phyloP scores from a whole-genome alignment of 2,113 vertebrate genomes.

The Heloderma charlesbogerti region DNA sequence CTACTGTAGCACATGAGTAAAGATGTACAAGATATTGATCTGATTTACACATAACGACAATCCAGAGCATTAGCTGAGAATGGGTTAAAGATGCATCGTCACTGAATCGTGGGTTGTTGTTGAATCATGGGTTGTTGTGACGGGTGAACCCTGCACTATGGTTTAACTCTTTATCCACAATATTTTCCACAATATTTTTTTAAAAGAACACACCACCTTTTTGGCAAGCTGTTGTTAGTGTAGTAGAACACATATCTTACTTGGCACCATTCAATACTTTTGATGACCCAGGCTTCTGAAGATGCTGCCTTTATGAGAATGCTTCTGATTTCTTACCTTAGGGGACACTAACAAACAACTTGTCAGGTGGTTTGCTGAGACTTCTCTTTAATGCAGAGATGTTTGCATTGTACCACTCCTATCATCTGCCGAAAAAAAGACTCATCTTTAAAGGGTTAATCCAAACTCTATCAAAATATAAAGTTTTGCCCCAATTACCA shows the following conservation, averaged over 20 bases:
- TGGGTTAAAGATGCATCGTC: too few relatives aligned
- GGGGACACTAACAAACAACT: constrained; percentile 51
- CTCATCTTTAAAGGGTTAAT: constrained; percentile 1
- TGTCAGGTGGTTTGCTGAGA: constrained; percentile 42
- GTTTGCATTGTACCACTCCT: constrained; percentile 49
- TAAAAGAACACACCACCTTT: constrained; percentile 20
- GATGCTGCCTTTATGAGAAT: constrained; percentile 59
- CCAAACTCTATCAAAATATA: background rate
- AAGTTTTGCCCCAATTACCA: background rate
- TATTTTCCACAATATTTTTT: constrained; percentile 54
- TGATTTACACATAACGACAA: too few relatives aligned
- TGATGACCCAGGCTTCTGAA: constrained; percentile 51
- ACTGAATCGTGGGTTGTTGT: too few relatives aligned
- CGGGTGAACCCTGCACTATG: too few relatives aligned
- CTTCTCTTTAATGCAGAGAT: constrained; percentile 40
- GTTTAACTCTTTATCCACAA: too few relatives aligned
- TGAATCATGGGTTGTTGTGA: too few relatives aligned
- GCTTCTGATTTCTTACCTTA: constrained; percentile 56
- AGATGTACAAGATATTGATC: background rate
- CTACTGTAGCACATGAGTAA: background rate
- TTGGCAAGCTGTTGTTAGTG: constrained; percentile 56
- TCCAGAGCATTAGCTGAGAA: too few relatives aligned
- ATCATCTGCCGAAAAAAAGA: background rate
- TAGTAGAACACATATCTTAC: constrained; percentile 20
- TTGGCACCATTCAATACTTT: constrained; percentile 64